Evolutionary conservation across 2,113 vertebrate species (phyloP).

Genomic region (Phalacrocorax aristotelis): DNA sequence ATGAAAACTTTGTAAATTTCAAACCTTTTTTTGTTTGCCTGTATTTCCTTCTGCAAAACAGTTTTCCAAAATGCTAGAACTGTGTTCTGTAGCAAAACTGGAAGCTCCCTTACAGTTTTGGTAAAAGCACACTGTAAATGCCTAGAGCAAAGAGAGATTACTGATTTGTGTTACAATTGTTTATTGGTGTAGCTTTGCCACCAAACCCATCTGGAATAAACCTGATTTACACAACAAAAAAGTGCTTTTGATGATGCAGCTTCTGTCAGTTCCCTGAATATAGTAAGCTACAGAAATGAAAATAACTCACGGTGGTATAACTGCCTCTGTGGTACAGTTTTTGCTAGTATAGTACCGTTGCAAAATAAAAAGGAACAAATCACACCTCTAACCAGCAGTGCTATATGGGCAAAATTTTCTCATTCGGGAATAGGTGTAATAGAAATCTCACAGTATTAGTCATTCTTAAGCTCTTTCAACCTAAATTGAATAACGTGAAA

Average conservation of each 20-base stretch:
- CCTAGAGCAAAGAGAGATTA: not conserved
- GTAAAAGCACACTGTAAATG: not conserved
- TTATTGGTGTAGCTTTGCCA: not conserved
- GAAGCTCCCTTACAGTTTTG: not conserved
- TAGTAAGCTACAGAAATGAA: not conserved
- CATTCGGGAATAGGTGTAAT: slow-evolving; percentile 33
- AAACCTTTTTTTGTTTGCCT: not conserved
- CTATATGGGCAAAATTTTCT: not conserved
- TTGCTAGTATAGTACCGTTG: not conserved
- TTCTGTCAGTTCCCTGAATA: not conserved
- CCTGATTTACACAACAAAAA: not conserved
- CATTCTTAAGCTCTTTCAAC: slow-evolving; percentile 1
- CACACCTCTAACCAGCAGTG: not conserved
- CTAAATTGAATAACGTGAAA: not conserved
- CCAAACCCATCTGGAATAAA: not conserved
- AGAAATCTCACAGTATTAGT: slow-evolving; percentile 38
- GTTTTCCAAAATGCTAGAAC: not conserved
- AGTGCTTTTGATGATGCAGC: not conserved
- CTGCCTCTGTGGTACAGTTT: not conserved
- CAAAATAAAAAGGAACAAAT: not conserved
- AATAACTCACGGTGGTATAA: not conserved
- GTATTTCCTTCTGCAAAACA: not conserved
- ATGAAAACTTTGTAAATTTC: not conserved
- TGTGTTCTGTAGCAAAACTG: not conserved
- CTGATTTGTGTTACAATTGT: not conserved